phyloP scores from a whole-genome alignment of 2,797 vertebrate species.

The Melanotaenia nigrans region DNA sequence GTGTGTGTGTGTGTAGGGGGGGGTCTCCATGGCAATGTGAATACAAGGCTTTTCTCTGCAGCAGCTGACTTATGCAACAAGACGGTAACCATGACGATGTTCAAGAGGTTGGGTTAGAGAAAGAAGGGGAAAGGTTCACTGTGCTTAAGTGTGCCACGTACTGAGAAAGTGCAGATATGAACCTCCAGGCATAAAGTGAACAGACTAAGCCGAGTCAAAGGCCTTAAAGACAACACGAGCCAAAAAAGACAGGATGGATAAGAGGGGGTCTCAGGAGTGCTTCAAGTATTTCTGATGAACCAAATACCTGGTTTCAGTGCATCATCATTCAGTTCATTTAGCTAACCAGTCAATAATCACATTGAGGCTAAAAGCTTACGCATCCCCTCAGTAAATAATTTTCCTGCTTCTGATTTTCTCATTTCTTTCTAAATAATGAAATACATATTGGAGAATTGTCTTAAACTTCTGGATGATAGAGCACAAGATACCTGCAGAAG shows the following conservation, averaged over 20 bases:
- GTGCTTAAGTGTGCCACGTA: slow-evolving; percentile 8
- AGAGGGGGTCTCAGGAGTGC: not conserved
- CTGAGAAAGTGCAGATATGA: slow-evolving; percentile 1
- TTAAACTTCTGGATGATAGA: too few species aligned
- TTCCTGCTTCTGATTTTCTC: too few species aligned
- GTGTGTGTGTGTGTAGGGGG: not conserved
- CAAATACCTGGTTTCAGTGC: not conserved
- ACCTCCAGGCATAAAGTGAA: not conserved
- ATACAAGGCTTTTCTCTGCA: slow-evolving; percentile 74
- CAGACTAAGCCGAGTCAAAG: not conserved
- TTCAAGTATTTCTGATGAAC: not conserved
- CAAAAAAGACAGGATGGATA: not conserved
- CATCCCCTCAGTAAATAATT: too few species aligned
- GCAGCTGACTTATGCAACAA: slow-evolving; percentile 73
- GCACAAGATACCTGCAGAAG: too few species aligned
- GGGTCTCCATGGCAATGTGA: slow-evolving; percentile 70
- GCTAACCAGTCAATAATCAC: too few species aligned
- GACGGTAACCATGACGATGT: slow-evolving; percentile 68
- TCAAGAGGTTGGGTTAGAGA: slow-evolving; percentile 41
- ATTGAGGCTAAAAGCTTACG: too few species aligned
- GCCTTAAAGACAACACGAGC: not conserved
- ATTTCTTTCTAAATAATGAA: too few species aligned
- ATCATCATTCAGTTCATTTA: not conserved
- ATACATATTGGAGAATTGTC: too few species aligned
- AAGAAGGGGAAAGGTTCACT: slow-evolving; percentile 31